phyloP scores from a whole-genome alignment of 2,113 vertebrate species.

The Fukomys damarensis region DNA sequence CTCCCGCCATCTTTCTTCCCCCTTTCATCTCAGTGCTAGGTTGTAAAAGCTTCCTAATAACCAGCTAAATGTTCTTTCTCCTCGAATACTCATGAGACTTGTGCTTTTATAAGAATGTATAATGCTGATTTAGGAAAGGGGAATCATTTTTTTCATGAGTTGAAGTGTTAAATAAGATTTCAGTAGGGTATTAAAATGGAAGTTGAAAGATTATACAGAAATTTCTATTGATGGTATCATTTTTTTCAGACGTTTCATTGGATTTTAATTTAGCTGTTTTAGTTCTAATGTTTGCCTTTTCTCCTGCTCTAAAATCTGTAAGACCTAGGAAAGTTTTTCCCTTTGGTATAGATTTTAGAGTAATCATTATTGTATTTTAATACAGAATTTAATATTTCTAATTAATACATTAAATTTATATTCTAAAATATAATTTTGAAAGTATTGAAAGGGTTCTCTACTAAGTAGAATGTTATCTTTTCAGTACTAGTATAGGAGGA shows the following conservation, averaged over 20 bases:
- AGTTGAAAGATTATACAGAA: not conserved
- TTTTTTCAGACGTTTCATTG: constrained; percentile 39
- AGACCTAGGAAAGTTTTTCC: not conserved
- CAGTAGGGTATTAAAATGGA: not conserved
- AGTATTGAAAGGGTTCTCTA: not conserved
- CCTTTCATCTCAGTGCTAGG: not conserved
- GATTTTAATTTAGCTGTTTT: constrained; percentile 46
- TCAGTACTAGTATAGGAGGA: not conserved
- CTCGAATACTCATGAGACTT: constrained; percentile 7
- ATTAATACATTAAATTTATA: not conserved
- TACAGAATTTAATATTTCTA: constrained; percentile 26
- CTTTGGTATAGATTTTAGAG: constrained; percentile 9
- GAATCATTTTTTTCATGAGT: not conserved
- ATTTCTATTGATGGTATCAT: constrained; percentile 4
- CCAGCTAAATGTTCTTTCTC: not conserved
- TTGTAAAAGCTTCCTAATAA: not conserved
- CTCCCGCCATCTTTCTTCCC: not conserved
- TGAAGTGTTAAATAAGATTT: constrained; percentile 29
- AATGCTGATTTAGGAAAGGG: not conserved
- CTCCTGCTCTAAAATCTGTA: not conserved
- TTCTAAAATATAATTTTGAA: constrained; percentile 27
- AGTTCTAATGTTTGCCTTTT: not conserved
- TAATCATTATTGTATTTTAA: constrained; percentile 16
- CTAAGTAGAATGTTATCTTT: not conserved
- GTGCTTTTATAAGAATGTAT: not conserved